phyloP scores from a whole-genome alignment of 2,113 vertebrate genomes.

The Gymnorhina tibicen region DNA sequence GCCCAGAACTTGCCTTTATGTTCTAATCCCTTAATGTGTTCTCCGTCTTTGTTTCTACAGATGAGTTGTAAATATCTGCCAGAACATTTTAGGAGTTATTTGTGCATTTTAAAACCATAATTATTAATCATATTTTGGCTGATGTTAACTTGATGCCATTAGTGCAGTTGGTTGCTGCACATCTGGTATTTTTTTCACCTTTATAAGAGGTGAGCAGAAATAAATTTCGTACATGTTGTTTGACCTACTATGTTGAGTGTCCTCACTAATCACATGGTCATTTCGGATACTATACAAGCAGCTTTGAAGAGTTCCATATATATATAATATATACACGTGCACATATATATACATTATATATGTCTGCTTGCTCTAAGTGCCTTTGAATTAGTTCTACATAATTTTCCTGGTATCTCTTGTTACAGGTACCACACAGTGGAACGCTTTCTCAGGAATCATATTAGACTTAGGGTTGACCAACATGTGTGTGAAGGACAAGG shows the following conservation, averaged over 20 bases:
- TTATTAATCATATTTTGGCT: constrained; percentile 20
- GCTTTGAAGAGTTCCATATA: not conserved
- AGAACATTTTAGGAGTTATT: constrained; percentile 21
- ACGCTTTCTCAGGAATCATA: not conserved
- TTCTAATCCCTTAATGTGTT: not conserved
- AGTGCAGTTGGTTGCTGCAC: constrained; percentile 1
- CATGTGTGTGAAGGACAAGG: not conserved
- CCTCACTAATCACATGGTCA: not conserved
- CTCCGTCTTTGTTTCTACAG: constrained; percentile 28
- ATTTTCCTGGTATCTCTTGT: not conserved
- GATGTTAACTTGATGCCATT: constrained; percentile 9
- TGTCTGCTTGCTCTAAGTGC: not conserved
- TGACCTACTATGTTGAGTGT: not conserved
- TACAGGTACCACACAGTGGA: not conserved
- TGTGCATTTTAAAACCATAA: constrained; percentile 5
- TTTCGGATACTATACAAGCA: not conserved
- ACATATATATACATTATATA: not conserved
- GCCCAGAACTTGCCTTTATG: not conserved
- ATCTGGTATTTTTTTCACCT: constrained; percentile 12
- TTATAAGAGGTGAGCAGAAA: constrained; percentile 13
- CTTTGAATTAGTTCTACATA: not conserved
- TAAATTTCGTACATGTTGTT: not conserved
- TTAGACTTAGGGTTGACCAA: not conserved
- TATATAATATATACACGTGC: not conserved
- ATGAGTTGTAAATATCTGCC: constrained; percentile 22